Evolutionary conservation across 1,140 invertebrate species (phyloP), one percentile per base, ranked within the genome.

Genomic region (Aphaenogaster floridana): DNA sequence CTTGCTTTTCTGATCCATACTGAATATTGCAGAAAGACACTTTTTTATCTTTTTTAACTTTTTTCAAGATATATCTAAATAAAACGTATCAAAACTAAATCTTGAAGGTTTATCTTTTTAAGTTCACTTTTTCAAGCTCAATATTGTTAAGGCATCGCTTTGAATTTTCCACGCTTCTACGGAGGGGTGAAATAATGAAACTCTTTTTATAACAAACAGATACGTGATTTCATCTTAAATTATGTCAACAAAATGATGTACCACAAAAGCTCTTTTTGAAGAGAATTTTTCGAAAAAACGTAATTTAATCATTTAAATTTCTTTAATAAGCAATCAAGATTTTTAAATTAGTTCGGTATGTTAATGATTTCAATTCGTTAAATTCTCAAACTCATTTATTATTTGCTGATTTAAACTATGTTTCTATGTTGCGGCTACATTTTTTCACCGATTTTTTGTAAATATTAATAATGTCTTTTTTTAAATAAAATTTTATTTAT

Each of bases 291-390:
- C 4, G 15, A 7, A 39, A 7, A 66, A 66, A 42, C 17, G 3
- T 66, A 42, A 66, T 66, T 42, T 42, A 13, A n/a, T 6, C 17
- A 66, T 66, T 66, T 42, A 42, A 66, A 21, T 66, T 66, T 42
- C 3, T 66, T 66, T 66, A 66, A 66, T 66, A 5, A 66, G 17
- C 17, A 4, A 66, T 21, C 36, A 34, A 17, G 3, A 13, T 66
- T 42, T 39, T 66, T 39, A 1, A 66, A 66, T 66, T 66, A 66
- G 0, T n/a, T 5, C 6, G 34, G 2, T 64, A 39, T 64, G 34
- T 5, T 7, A 36, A 64, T 17, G 3, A 5, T 64, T 39, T 3
- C 7, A 36, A 3, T 17, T 64, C 28, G 15, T 36, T 4, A 36
- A 64, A 64, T 2, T 64, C 7, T 64, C 7, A 64, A 28, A 6